phyloP scores from a whole-genome alignment of 1,140 invertebrate species.

The Centruroides sculpturatus region DNA sequence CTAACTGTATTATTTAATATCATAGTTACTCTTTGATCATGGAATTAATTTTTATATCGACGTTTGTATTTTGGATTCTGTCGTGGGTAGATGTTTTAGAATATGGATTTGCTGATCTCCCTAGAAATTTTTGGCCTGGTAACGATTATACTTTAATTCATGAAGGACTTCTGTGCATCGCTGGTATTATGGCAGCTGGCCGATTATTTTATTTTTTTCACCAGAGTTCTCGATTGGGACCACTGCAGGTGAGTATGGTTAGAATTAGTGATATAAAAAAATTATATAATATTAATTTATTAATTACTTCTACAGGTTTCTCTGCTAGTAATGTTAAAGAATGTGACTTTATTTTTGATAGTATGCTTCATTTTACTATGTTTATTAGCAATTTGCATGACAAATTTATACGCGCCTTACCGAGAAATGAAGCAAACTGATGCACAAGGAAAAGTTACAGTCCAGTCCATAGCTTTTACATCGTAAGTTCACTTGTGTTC shows the following conservation, averaged over 20 bases:
- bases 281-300: no score
- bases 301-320: conserved; percentile 1
- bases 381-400: not conserved
- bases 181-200: conserved; percentile 51
- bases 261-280: no score
- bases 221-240: conserved; percentile 4
- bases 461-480: not conserved
- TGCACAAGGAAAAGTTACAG: not conserved
- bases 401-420: conserved; percentile 8
- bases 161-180: conserved; percentile 53
- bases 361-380: conserved; percentile 1
- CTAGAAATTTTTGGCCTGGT: conserved; percentile 48
- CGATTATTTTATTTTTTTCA: conserved; percentile 14
- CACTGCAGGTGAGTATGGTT: conserved; percentile 1
- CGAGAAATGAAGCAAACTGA: conserved; percentile 1
- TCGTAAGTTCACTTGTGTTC: not conserved
- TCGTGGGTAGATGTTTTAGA: no score
- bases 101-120: no score
- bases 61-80: no score
- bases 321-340: conserved; percentile 2
- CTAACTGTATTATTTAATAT: no score
- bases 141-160: conserved; percentile 52
- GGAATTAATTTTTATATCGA: no score
- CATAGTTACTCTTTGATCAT: no score
- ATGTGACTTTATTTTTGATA: conserved; percentile 2